Conservation (phyloP, 2,888 invertebrate genomes). For the Drosophila colorata region DNA sequence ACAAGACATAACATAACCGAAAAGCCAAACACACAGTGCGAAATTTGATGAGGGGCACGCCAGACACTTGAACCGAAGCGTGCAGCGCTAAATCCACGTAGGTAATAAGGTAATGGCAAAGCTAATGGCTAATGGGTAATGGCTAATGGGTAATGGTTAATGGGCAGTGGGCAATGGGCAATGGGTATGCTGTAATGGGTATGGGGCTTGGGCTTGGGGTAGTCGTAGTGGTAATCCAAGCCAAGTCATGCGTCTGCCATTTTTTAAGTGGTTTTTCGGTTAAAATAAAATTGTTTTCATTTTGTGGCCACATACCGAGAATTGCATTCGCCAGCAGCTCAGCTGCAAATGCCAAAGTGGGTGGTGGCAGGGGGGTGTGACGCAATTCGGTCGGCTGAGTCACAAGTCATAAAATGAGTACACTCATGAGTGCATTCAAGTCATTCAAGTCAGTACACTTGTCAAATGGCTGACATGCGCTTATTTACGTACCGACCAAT, state of each 20-base stretch:
- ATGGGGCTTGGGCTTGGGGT: constrained; percentile 9
- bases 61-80: constrained; percentile 58
- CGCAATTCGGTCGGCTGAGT: constrained; percentile 6
- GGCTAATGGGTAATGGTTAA: constrained; percentile 32
- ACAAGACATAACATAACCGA: constrained; percentile 35
- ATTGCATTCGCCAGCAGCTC: constrained; percentile 18
- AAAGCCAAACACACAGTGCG: constrained; percentile 35
- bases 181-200: constrained; percentile 20
- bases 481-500: no score
- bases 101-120: constrained; percentile 60
- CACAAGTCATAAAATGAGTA: constrained; percentile 7
- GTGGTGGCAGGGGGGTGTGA: not conserved
- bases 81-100: constrained; percentile 56
- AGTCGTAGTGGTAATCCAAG: constrained; percentile 1
- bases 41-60: constrained; percentile 55
- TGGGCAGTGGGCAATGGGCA: constrained; percentile 35
- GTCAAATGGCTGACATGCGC: no score
- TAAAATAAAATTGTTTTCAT: constrained; percentile 29
- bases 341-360: constrained; percentile 18
- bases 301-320: constrained; percentile 43
- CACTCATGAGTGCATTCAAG: constrained; percentile 5
- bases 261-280: constrained; percentile 43
- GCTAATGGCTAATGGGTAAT: constrained; percentile 45
- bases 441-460: not conserved
- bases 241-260: constrained; percentile 40